These are phyloP conservation scores for Alligator sinensis DNA, from an alignment of 2,113 vertebrate genomes.

Conservation along the genomic window DNA sequence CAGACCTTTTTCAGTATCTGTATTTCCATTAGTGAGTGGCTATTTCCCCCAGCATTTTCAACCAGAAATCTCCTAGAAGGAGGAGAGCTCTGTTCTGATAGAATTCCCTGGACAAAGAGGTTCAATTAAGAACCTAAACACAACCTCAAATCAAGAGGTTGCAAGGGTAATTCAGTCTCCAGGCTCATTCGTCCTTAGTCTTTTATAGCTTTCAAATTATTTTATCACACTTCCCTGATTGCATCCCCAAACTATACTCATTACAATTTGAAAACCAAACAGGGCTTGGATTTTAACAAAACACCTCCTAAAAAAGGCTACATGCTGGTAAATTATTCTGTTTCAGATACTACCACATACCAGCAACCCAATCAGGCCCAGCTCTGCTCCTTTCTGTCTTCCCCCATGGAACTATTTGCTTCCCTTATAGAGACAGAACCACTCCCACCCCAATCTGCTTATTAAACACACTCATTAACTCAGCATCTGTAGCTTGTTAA, in stretches of 20 bases:
- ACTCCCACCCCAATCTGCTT: not conserved
- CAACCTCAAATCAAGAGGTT: not conserved
- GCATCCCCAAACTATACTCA: not conserved
- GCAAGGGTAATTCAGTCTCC: not conserved
- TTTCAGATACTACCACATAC: not conserved
- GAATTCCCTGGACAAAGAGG: not conserved
- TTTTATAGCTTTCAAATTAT: not conserved
- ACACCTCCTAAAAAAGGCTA: not conserved
- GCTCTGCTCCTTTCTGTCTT: accelerated
- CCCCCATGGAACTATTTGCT: not conserved
- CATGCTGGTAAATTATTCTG: not conserved
- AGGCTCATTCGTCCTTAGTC: not conserved
- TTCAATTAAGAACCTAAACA: not conserved
- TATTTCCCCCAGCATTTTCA: not conserved
- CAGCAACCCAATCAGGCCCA: not conserved
- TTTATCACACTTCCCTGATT: not conserved
- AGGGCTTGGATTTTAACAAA: not conserved
- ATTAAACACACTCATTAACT: not conserved
- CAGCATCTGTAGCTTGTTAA: conserved; percentile 1
- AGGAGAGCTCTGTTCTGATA: not conserved
- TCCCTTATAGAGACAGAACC: not conserved
- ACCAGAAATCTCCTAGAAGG: not conserved
- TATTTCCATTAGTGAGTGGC: not conserved
- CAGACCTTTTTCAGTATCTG: not conserved
- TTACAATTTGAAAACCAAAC: not conserved